Evolutionary conservation across 2,113 vertebrate genomes (phyloP).

Genomic region (Caranx ignobilis): DNA sequence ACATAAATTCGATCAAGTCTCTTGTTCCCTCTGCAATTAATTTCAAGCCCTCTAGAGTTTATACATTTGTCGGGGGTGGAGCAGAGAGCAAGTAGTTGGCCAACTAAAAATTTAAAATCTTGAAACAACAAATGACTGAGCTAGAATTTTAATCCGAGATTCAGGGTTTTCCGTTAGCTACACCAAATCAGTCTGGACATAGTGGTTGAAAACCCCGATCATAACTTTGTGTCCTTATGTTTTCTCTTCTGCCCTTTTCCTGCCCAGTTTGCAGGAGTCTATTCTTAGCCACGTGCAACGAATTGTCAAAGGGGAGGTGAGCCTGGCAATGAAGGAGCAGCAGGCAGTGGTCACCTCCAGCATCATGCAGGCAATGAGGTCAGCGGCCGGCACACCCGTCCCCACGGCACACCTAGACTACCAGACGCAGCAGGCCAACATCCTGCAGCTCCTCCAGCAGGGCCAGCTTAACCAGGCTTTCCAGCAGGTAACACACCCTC

Average conservation of each 20-base stretch:
- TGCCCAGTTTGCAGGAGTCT: constrained; percentile 93
- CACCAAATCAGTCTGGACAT: background rate
- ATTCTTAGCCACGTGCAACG: constrained; percentile 95
- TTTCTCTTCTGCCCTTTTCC: background rate
- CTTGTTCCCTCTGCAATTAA: constrained; percentile 74
- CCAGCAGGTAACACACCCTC: constrained; percentile 89
- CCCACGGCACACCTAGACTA: constrained; percentile 94
- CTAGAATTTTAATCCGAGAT: background rate
- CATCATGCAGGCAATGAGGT: constrained; percentile 99
- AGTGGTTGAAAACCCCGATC: background rate
- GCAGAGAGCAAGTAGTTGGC: constrained; percentile 30
- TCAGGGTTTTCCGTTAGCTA: background rate
- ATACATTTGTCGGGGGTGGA: constrained; percentile 51
- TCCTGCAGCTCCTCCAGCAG: constrained; percentile 96
- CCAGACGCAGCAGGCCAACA: constrained; percentile 94
- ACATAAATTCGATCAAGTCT: constrained; percentile 68
- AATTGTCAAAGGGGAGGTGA: constrained; percentile 97
- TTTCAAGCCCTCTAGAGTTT: constrained; percentile 61
- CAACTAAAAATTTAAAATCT: constrained; percentile 36
- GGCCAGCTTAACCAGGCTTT: constrained; percentile 99
- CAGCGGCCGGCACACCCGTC: constrained; percentile 93
- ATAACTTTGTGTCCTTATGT: background rate
- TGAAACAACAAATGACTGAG: constrained; percentile 22
- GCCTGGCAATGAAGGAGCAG: constrained; percentile 97
- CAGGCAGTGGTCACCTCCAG: constrained; percentile 95